phyloP scores from a whole-genome alignment of 2,113 vertebrate species.

The Egretta garzetta region DNA sequence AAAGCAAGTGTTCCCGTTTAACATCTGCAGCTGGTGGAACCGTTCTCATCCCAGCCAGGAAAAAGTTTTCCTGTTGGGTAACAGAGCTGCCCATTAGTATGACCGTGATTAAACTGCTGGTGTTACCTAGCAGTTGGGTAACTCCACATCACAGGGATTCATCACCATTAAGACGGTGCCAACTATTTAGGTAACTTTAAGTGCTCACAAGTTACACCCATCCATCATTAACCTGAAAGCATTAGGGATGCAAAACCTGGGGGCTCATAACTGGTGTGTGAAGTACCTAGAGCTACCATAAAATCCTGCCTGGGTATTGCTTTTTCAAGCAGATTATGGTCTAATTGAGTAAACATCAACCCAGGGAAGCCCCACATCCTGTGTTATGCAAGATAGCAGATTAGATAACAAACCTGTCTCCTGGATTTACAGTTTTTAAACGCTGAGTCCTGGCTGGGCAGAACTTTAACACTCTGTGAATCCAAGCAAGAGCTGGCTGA shows the following conservation, averaged over 20 bases:
- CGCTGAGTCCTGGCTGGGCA: not conserved
- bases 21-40: not conserved
- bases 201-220: not conserved
- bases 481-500: not conserved
- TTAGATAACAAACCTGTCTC: not conserved
- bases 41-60: not conserved
- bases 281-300: not conserved
- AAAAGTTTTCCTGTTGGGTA: not conserved
- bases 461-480: not conserved
- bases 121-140: not conserved
- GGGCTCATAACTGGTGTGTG: not conserved
- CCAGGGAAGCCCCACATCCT: not conserved
- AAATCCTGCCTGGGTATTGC: not conserved
- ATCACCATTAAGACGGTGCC: not conserved
- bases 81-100: not conserved
- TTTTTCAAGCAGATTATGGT: not conserved
- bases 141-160: not conserved
- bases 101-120: not conserved
- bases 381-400: not conserved
- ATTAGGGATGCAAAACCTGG: not conserved
- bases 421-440: not conserved
- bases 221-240: not conserved
- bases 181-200: not conserved
- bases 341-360: not conserved
- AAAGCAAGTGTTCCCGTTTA: not conserved